These are phyloP conservation scores for Anisognathus igniventris DNA, from an alignment of 2,797 vertebrate genomes.

Conservation along the genomic window DNA sequence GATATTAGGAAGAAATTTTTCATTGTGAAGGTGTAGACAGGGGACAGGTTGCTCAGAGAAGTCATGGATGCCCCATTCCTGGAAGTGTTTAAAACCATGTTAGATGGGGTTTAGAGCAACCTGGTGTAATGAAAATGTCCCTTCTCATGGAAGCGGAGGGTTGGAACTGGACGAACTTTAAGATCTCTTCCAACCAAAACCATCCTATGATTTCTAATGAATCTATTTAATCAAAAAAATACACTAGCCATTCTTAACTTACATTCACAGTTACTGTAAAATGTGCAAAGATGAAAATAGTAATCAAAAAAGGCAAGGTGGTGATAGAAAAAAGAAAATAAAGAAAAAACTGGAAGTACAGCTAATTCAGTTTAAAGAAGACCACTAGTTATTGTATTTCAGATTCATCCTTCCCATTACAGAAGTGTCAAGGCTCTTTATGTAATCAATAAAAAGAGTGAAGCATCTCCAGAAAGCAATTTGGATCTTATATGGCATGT, in stretches of 20 bases:
- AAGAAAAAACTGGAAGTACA: background rate
- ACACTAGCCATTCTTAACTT: background rate
- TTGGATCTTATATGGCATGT: background rate
- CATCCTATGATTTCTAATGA: background rate
- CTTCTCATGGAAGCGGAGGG: too few species aligned
- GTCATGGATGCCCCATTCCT: fast-evolving
- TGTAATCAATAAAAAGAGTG: background rate
- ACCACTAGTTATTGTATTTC: background rate
- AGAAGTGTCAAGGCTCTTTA: background rate
- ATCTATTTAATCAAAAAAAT: background rate
- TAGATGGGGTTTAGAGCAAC: background rate
- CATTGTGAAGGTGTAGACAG: background rate
- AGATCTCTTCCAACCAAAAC: background rate
- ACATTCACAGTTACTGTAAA: background rate
- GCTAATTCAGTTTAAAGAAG: background rate
- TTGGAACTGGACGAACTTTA: background rate
- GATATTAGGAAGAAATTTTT: background rate
- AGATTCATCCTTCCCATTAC: background rate
- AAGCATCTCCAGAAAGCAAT: background rate
- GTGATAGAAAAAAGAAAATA: background rate
- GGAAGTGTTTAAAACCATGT: background rate
- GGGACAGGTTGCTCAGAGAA: background rate
- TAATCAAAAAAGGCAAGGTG: background rate
- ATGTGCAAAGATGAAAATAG: background rate
- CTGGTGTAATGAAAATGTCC: background rate